These are phyloP conservation scores for Sanderia malayensis DNA, from an alignment of 30 jellyfish, hydroid and myxozoan genomes.

Conservation along the genomic window DNA sequence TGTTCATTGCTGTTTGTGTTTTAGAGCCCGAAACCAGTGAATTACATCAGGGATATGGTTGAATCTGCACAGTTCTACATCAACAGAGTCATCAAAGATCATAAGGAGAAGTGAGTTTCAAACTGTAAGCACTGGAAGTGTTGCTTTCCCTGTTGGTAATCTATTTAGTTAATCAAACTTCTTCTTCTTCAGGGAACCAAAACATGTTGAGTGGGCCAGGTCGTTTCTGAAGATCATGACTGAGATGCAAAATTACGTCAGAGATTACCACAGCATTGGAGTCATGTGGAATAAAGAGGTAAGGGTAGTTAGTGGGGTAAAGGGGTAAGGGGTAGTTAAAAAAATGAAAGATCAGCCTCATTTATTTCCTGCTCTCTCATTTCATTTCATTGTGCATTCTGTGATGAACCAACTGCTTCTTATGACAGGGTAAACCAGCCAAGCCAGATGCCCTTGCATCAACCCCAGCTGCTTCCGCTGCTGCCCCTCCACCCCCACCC, in stretches of 20 bases:
- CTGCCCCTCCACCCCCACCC: constrained; percentile 75
- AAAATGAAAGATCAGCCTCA: too few species aligned
- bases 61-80: constrained; percentile 94
- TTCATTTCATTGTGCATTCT: too few species aligned
- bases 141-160: too few species aligned
- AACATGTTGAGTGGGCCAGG: constrained; percentile 94
- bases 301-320: too few species aligned
- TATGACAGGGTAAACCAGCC: constrained; percentile 43
- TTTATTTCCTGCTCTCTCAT: too few species aligned
- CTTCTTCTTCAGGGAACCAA: constrained; percentile 55
- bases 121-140: too few species aligned
- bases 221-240: constrained; percentile 61
- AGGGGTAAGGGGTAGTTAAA: too few species aligned
- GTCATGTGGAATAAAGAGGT: constrained; percentile 89
- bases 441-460: constrained; percentile 59
- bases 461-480: constrained; percentile 50
- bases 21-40: constrained; percentile 95
- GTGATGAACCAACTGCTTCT: too few species aligned
- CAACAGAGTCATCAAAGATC: constrained; percentile 88
- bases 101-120: constrained; percentile 67
- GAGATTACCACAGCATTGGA: constrained; percentile 88
- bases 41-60: constrained; percentile 80
- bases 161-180: too few species aligned
- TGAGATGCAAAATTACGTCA: constrained; percentile 51
- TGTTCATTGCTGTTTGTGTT: too few species aligned